A percentile compares a stretch with the other conserved stretches of the same genome.
Conservation (phyloP, 2,113 vertebrate species). For the Sitta europaea region DNA sequence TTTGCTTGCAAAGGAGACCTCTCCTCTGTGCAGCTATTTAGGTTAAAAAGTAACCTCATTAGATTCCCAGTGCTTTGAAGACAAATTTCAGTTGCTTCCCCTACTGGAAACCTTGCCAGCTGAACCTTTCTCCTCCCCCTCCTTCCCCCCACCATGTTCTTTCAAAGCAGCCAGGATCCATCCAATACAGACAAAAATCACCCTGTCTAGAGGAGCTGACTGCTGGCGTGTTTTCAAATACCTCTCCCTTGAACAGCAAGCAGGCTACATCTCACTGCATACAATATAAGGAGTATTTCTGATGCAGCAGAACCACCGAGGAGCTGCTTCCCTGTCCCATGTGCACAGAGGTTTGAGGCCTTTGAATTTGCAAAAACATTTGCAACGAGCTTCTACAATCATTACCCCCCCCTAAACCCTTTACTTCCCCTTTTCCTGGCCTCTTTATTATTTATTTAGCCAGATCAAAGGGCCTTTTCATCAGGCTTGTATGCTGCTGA, state of each 20-base stretch:
- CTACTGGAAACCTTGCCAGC: constrained; percentile 60
- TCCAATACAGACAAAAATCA: constrained; percentile 60
- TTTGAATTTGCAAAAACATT: constrained; percentile 25
- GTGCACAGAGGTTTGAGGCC: neutral
- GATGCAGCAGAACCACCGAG: neutral
- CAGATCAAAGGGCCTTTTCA: constrained; percentile 77
- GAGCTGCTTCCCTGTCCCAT: neutral
- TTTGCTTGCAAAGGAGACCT: constrained; percentile 62
- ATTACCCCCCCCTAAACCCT: constrained; percentile 12
- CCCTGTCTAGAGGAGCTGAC: constrained; percentile 59
- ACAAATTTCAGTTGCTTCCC: constrained; percentile 61
- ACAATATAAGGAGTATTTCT: neutral
- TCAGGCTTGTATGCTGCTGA: constrained; percentile 71
- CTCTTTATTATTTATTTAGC: constrained; percentile 76
- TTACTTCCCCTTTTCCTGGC: constrained; percentile 62
- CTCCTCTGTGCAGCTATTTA: constrained; percentile 43
- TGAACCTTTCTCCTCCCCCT: constrained; percentile 50
- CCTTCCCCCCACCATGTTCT: constrained; percentile 1
- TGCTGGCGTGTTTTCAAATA: constrained; percentile 62
- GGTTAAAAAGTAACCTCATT: constrained; percentile 66
- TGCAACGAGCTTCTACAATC: neutral
- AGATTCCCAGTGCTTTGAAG: constrained; percentile 58
- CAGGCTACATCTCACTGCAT: neutral
- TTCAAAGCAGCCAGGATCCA: constrained; percentile 56
- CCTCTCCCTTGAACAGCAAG: constrained; percentile 55